Evolutionary conservation across 2,113 vertebrate species (phyloP).

Genomic region (Meriones unguiculatus): DNA sequence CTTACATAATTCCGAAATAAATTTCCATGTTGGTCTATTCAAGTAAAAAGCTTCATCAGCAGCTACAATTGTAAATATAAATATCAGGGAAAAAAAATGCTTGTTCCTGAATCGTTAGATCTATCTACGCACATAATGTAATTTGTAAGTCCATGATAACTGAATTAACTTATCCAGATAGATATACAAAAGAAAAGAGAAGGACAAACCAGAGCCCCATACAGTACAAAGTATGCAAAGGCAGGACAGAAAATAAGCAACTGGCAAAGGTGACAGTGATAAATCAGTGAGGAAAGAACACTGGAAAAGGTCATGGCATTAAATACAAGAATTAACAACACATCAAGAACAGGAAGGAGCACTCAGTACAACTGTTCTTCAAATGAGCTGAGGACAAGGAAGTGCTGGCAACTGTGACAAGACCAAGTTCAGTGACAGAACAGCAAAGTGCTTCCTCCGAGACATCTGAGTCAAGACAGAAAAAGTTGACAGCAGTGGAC

Average conservation of each 20-base stretch:
- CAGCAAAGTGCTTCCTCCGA: not conserved
- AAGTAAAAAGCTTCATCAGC: not conserved
- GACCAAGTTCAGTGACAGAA: not conserved
- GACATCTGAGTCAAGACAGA: not conserved
- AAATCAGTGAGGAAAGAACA: not conserved
- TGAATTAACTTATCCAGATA: not conserved
- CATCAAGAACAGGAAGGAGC: not conserved
- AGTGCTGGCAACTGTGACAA: not conserved
- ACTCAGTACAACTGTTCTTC: not conserved
- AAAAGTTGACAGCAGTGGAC: not conserved
- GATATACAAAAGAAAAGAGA: not conserved
- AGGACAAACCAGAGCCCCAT: not conserved
- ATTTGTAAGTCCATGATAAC: not conserved
- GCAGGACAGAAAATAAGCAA: not conserved
- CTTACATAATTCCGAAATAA: not conserved
- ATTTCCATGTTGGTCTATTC: not conserved
- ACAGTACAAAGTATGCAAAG: not conserved
- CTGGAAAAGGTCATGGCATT: not conserved
- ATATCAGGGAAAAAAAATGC: not conserved
- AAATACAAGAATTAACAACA: not conserved
- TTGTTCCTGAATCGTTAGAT: not conserved
- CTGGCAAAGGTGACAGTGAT: not conserved
- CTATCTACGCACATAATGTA: not conserved
- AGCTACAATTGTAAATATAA: not conserved
- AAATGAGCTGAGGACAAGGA: not conserved